Percentiles rank a stretch among this genome's conserved stretches.
Evolutionary conservation across 2,797 vertebrate genomes (phyloP).

Genomic region (Eutrigla gurnardus): DNA sequence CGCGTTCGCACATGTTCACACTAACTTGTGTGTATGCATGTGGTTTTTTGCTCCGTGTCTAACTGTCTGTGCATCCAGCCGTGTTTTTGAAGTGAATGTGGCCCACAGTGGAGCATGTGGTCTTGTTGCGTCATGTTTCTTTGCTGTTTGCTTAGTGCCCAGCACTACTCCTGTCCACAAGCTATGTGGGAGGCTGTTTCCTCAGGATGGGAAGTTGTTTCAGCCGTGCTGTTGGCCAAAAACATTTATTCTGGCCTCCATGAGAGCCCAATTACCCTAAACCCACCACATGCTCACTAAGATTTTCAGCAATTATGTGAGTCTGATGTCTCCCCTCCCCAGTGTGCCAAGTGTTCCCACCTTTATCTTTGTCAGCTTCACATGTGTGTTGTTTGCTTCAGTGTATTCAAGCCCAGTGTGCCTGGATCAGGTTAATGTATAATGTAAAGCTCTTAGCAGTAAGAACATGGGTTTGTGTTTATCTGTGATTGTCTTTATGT

Average conservation of each 20-base stretch:
- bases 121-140: conserved; percentile 46
- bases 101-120: conserved; percentile 33
- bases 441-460: neutral
- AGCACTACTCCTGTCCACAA: conserved; percentile 45
- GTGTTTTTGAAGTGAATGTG: conserved; percentile 25
- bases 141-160: conserved; percentile 41
- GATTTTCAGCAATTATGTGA: conserved; percentile 40
- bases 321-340: conserved; percentile 23
- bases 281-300: conserved; percentile 27
- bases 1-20: neutral
- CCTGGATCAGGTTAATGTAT: neutral
- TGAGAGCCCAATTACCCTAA: conserved; percentile 50
- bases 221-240: conserved; percentile 63
- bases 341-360: conserved; percentile 1
- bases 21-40: conserved; percentile 21
- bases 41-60: conserved; percentile 33
- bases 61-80: conserved; percentile 34
- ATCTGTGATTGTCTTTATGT: neutral
- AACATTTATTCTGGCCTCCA: conserved; percentile 69
- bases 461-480: neutral
- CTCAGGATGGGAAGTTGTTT: conserved; percentile 72
- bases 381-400: neutral
- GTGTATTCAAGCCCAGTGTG: neutral
- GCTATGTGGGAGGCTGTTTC: conserved; percentile 55
- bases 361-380: conserved; percentile 19